Percentiles rank a stretch among this genome's conserved stretches.
These are phyloP conservation scores for Novumbra hubbsi DNA, from an alignment of 2,797 vertebrate species.

Conservation along the genomic window DNA sequence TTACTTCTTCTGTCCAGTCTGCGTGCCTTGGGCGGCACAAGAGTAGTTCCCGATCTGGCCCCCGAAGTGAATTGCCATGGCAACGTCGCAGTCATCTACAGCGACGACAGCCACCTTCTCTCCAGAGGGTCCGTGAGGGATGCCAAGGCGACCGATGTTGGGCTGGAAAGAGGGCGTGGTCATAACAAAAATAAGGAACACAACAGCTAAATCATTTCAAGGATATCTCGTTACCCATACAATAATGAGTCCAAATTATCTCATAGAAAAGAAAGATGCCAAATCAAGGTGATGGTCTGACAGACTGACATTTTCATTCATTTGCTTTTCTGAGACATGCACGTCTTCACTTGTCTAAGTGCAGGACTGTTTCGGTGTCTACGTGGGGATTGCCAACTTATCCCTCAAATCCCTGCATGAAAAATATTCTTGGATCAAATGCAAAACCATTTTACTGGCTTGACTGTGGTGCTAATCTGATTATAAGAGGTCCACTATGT, in stretches of 20 bases:
- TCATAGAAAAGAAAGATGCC: background rate
- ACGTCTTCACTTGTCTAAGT: background rate
- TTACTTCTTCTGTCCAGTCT: conserved; percentile 96
- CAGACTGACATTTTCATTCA: background rate
- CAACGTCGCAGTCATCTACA: conserved; percentile 92
- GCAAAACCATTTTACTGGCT: background rate
- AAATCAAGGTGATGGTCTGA: background rate
- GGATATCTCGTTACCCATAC: background rate
- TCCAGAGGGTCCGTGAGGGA: conserved; percentile 92
- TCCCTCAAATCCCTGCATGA: conserved; percentile 8
- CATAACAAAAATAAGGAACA: background rate
- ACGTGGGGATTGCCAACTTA: background rate
- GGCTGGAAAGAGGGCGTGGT: conserved; percentile 72
- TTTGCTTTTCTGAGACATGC: background rate
- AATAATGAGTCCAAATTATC: background rate
- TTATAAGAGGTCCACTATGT: conserved; percentile 34
- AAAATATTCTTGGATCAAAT: conserved; percentile 20
- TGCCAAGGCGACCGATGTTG: conserved; percentile 88
- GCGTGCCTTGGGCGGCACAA: conserved; percentile 94
- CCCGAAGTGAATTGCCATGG: conserved; percentile 91
- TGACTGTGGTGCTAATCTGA: conserved; percentile 33
- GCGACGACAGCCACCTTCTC: conserved; percentile 97
- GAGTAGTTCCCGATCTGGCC: conserved; percentile 91
- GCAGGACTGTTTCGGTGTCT: background rate
- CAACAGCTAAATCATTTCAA: background rate